Conservation (phyloP, 2,888 invertebrate species). For the Drosophila quinaria region DNA sequence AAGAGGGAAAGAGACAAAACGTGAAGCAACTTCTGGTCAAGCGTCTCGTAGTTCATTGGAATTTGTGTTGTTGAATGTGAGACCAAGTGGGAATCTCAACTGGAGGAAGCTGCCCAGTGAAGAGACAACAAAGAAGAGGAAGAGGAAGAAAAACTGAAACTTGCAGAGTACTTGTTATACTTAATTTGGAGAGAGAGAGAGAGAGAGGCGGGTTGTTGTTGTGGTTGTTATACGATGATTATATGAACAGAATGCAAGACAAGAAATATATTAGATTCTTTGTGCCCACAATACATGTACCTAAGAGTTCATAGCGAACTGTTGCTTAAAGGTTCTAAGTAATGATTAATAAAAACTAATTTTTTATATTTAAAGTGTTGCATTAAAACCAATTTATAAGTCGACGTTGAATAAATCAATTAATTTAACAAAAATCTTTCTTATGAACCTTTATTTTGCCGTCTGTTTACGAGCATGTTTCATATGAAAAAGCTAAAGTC, state of each 20-base stretch:
- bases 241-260: slow-evolving; percentile 1
- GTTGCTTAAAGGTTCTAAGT: no score
- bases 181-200: slow-evolving; percentile 21
- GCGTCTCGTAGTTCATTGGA: slow-evolving; percentile 55
- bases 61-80: slow-evolving; percentile 56
- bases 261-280: slow-evolving; percentile 13
- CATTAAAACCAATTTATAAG: no score
- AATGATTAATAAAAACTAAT: no score
- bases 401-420: no score
- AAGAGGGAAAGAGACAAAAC: neutral
- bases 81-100: slow-evolving; percentile 43
- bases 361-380: no score
- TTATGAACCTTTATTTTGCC: slow-evolving; percentile 6
- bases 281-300: neutral
- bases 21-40: slow-evolving; percentile 45
- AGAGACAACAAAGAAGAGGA: slow-evolving; percentile 7
- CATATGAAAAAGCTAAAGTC: slow-evolving; percentile 9
- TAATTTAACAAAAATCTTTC: neutral
- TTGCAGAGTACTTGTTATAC: slow-evolving; percentile 30
- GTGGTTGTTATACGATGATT: neutral
- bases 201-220: slow-evolving; percentile 14
- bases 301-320: no score
- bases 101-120: slow-evolving; percentile 38
- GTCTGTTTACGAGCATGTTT: neutral
- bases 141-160: slow-evolving; percentile 11